phyloP scores from a whole-genome alignment of 2,888 invertebrate genomes.

The Stenchaetothrips biformis region DNA sequence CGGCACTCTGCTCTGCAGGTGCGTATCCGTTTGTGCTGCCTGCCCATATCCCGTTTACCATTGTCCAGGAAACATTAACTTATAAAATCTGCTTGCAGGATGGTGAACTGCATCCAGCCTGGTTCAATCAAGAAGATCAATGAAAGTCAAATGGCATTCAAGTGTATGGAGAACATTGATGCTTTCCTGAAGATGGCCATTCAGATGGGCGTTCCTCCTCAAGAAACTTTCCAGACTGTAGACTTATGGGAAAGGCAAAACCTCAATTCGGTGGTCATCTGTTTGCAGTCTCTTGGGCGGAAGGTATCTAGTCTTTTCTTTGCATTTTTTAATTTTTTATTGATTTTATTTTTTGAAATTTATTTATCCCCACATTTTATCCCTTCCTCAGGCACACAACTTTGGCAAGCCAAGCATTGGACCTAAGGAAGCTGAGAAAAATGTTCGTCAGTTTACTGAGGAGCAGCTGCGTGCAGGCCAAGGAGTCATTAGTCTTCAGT shows the following conservation, averaged over 20 bases:
- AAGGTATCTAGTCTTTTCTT: constrained; percentile 73
- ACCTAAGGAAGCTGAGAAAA: constrained; percentile 94
- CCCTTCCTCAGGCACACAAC: constrained; percentile 61
- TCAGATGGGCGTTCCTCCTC: constrained; percentile 83
- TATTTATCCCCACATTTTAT: constrained; percentile 21
- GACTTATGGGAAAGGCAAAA: constrained; percentile 97
- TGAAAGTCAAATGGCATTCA: constrained; percentile 86
- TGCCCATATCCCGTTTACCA: background rate
- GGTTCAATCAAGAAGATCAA: constrained; percentile 90
- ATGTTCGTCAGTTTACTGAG: constrained; percentile 87
- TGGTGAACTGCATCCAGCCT: constrained; percentile 80
- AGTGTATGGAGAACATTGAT: constrained; percentile 98
- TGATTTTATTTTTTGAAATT: constrained; percentile 32
- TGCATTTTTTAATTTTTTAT: too few relatives aligned
- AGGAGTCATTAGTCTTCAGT: constrained; percentile 89
- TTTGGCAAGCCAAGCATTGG: constrained; percentile 86
- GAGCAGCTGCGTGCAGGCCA: constrained; percentile 92
- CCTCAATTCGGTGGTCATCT: constrained; percentile 91
- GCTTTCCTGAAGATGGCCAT: constrained; percentile 81
- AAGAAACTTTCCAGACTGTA: constrained; percentile 95
- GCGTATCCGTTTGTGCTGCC: constrained; percentile 45
- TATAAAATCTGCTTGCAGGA: constrained; percentile 50
- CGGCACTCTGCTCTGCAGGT: constrained; percentile 89
- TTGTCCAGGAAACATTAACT: constrained; percentile 35
- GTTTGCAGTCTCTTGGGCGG: constrained; percentile 88